Evolutionary conservation across 2,888 invertebrate species (phyloP).

Genomic region (Agrochola lychnidis): DNA sequence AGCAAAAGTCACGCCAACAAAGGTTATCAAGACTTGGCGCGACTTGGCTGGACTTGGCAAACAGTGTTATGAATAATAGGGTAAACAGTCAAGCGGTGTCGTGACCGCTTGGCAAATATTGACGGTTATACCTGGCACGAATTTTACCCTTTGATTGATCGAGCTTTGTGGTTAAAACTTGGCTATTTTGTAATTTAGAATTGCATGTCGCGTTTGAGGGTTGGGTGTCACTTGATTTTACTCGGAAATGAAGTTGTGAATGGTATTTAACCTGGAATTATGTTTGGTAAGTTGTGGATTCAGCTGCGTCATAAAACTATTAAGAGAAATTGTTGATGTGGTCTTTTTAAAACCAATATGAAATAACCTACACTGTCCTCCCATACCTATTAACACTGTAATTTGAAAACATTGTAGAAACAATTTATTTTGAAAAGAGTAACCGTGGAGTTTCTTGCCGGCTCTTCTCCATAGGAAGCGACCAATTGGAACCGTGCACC

Average conservation of each 20-base stretch:
- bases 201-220: constrained; percentile 54
- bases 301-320: not conserved
- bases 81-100: constrained; percentile 86
- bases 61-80: constrained; percentile 86
- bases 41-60: constrained; percentile 78
- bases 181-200: constrained; percentile 62
- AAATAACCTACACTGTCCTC: no score
- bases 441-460: no score
- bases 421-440: no score
- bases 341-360: not conserved
- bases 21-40: constrained; percentile 67
- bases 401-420: no score
- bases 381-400: no score
- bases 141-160: constrained; percentile 88
- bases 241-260: constrained; percentile 20
- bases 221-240: constrained; percentile 49
- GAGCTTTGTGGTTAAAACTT: constrained; percentile 75
- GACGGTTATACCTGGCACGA: constrained; percentile 79
- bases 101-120: constrained; percentile 84
- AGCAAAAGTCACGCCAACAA: constrained; percentile 84
- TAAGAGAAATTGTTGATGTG: no score
- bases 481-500: no score
- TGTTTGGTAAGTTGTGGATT: not conserved
- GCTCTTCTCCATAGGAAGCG: no score
- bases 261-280: not conserved